These are phyloP conservation scores for Leptosomus discolor DNA, from an alignment of 2,113 vertebrate species.

Conservation along the genomic window DNA sequence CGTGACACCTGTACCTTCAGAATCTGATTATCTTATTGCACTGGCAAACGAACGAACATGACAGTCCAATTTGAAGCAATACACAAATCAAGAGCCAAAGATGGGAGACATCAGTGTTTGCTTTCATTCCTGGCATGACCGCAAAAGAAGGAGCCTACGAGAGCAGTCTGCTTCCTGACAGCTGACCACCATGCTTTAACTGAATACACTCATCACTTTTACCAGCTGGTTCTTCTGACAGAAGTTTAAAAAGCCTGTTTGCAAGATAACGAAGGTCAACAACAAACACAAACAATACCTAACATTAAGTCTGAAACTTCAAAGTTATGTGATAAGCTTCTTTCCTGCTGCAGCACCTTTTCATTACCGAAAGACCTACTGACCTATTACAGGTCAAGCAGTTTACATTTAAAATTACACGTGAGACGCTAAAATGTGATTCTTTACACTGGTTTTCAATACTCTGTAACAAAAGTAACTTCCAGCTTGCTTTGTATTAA, in stretches of 20 bases:
- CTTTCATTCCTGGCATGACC: not conserved
- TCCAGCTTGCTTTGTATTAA: not conserved
- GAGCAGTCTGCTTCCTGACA: not conserved
- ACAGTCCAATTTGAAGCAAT: not conserved
- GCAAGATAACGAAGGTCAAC: not conserved
- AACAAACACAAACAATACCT: not conserved
- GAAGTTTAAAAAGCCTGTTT: not conserved
- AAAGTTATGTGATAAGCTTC: not conserved
- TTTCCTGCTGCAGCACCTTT: not conserved
- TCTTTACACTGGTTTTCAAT: not conserved
- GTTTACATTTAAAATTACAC: not conserved
- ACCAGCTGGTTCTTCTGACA: not conserved
- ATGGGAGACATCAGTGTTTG: accelerated
- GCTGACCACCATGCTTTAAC: not conserved
- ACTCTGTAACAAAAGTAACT: not conserved
- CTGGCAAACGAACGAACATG: not conserved
- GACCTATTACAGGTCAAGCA: not conserved
- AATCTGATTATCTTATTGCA: not conserved
- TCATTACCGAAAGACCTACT: not conserved
- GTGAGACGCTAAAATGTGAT: not conserved
- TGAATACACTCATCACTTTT: not conserved
- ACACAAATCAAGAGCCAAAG: not conserved
- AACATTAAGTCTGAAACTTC: not conserved
- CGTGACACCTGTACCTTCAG: not conserved
- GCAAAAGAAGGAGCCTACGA: not conserved